Evolutionary conservation across 23 tunicate species (phyloP), one percentile per base, ranked within the genome.

Genomic region (Phallusia fumigata): DNA sequence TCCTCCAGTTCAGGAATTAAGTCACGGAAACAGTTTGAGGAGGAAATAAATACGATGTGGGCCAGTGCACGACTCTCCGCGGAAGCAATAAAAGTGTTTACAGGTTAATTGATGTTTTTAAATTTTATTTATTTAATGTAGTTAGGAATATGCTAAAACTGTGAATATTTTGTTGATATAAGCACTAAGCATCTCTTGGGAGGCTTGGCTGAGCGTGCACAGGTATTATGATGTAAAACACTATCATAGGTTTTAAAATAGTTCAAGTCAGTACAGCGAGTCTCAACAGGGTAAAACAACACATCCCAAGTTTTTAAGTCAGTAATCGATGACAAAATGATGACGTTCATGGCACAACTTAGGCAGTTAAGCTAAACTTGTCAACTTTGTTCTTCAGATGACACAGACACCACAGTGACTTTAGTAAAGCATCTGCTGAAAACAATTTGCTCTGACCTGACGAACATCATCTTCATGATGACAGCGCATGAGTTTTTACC

Each of bases 31-130:
- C 84, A 79, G 30, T 73, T 73, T 75, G 84, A 80, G 31, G 97
- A 92, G 53, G 97, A 92, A 40, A 89, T 87, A 69, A 92, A 87
- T 79, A 34, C 36, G 3, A 35, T 76, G 50, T 92, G 88, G 91
- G 33, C 82, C n/a, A 87, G 83, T 35, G 53, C 74, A 15, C 82
- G 84, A 26, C 73, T 92, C 8, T 87, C 80, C 35, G 22, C 75
- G 19, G 88, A 76, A 0, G 79, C 86, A 0, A 49, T 86, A 36
- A 78, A 92, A 21, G 44, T 69, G 22, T 92, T 92, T 51, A 53
- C 64, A 18, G 92, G 92, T 88, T 15, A 49, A 52, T 21, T 24
- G 28, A 15, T 51, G 15, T 51, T 51, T 18, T 18, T 18, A 13
- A 51, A 51, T 58, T 22, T 22, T 58, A 13, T 22, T 58, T 58